Base-by-base conservation (phyloP, 2,888 invertebrate genomes). In the Drosophila ustulata region DNA sequence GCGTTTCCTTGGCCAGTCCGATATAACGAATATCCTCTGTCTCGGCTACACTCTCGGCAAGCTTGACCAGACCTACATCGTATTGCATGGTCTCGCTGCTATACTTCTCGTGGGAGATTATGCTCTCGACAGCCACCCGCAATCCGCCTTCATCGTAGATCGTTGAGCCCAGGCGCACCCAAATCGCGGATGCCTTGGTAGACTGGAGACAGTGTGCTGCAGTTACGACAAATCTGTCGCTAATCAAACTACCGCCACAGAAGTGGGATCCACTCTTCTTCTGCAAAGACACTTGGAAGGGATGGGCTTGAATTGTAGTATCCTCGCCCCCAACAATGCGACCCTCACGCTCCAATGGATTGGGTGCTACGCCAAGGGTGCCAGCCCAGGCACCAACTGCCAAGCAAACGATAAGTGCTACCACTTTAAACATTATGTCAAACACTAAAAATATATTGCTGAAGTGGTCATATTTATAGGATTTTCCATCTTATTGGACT, bases 241-340 rank as follows among this genome's bases (percentile, higher is more conserved):
- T 87, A 51, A 93, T 84, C 25, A 93, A 89, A 5, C 91, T 91
- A 13, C 92, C 93, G 8, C 93, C 93, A 66, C 93, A 93, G 47
- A 90, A 89, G 71, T 93, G 93, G 4, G 39, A 58, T 9, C 86
- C 89, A 0, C 47, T 1, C 4, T 76, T 71, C 34, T 78, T 87
- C 52, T 91, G 90, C 34, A 93, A 64, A 0, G 93, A 93, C 0
- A 93, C 91, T 85, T 93, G 93, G 69, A 92, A 93, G 4, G 93
- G 93, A 74, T 91, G 90, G 3, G 90, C 83, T 11, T 80, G 67
- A 50, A 93, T 93, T 4, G 89, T 76, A 2, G 91, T 92, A 45
- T 84, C 76, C 26, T 80, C 78, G n/a, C 93, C 93, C n/a, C 93
- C 93, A 2, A 93, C 93, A 65, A 93, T 93, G 55, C 91, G 89